A percentile compares a stretch with the other conserved stretches of the same genome.
Evolutionary conservation across 2,113 vertebrate species (phyloP).

Genomic region (Cephalophus harveyi): DNA sequence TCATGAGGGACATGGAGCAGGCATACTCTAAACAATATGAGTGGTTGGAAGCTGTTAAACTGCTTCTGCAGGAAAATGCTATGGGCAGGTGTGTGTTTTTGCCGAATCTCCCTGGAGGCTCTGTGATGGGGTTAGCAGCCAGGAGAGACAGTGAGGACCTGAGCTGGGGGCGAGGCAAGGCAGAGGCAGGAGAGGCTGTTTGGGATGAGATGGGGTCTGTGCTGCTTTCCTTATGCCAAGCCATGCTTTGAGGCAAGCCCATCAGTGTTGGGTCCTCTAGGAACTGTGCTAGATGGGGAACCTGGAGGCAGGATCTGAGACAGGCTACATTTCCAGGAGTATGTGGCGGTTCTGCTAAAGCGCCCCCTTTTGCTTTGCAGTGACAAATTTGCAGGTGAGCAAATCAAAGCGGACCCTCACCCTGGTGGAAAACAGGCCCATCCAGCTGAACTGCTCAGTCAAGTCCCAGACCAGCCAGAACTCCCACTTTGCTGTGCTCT

Average conservation of each 20-base stretch:
- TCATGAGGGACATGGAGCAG: background rate
- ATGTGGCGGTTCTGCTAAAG: background rate
- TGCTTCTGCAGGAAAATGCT: background rate
- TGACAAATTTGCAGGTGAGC: conserved; percentile 92
- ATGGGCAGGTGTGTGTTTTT: background rate
- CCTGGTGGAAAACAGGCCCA: conserved; percentile 90
- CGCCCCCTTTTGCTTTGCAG: conserved; percentile 73
- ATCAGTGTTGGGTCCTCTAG: rapidly evolving
- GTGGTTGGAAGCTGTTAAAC: background rate
- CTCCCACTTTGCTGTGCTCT: conserved; percentile 92
- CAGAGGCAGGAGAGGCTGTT: background rate
- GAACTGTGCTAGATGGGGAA: background rate
- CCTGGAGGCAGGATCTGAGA: background rate
- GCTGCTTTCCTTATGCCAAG: background rate
- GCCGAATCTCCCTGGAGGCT: too few relatives aligned
- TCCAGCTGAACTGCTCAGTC: conserved; percentile 92
- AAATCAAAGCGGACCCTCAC: conserved; percentile 91
- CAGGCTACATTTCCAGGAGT: rapidly evolving
- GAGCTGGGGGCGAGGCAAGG: background rate
- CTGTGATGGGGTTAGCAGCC: background rate
- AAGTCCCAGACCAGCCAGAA: conserved; percentile 90
- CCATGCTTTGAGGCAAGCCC: background rate
- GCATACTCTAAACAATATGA: background rate
- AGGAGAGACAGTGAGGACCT: background rate
- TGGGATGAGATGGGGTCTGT: rapidly evolving